Conservation (phyloP, 1,140 invertebrate species). For the Himalopsyche phryganea region DNA sequence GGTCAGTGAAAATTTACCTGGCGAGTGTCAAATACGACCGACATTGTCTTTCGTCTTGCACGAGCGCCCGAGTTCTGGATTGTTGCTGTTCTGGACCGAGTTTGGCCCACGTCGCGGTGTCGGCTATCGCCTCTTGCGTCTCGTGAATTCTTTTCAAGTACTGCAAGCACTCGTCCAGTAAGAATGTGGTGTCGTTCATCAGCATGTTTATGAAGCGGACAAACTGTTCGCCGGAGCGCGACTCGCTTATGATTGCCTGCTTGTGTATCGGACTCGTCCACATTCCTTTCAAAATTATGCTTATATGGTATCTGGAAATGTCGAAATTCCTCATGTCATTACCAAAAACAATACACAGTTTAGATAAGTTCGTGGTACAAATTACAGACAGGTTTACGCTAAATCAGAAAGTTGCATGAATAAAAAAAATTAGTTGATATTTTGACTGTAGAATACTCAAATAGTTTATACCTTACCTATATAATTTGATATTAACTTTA, state of each 20-base stretch:
- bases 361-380: too few species aligned
- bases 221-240: conserved; percentile 86
- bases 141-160: conserved; percentile 94
- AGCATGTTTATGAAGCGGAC: conserved; percentile 98
- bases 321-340: too few species aligned
- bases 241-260: conserved; percentile 76
- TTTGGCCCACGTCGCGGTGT: conserved; percentile 63
- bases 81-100: conserved; percentile 72
- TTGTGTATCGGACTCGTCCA: conserved; percentile 67
- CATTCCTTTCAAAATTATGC: conserved; percentile 90
- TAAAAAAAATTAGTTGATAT: too few species aligned
- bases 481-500: too few species aligned
- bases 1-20: conserved; percentile 45
- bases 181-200: conserved; percentile 98
- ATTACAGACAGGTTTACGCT: too few species aligned
- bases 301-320: conserved; percentile 83
- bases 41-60: conserved; percentile 90
- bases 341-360: too few species aligned
- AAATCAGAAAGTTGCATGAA: too few species aligned
- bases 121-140: conserved; percentile 72
- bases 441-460: too few species aligned
- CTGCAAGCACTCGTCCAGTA: conserved; percentile 93
- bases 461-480: too few species aligned
- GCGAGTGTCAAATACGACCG: conserved; percentile 92
- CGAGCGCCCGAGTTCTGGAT: conserved; percentile 71